Percentiles rank a stretch among this genome's conserved stretches.
Evolutionary conservation across 2,797 vertebrate genomes (phyloP).

Genomic region (Melanogrammus aeglefinus): DNA sequence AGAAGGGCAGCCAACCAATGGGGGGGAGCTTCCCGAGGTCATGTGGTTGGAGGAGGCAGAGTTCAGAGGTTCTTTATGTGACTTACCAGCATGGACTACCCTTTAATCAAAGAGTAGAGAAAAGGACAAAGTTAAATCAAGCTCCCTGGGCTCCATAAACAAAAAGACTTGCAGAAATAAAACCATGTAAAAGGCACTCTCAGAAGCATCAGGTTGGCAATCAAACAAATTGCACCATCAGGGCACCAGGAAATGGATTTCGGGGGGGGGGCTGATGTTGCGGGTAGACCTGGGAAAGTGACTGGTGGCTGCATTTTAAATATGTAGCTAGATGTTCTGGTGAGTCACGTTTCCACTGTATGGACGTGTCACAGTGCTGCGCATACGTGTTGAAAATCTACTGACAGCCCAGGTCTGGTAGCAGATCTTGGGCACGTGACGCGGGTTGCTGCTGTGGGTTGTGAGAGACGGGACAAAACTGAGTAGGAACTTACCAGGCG

Average conservation of each 20-base stretch:
- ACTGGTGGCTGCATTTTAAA: slow-evolving; percentile 50
- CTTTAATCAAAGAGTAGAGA: slow-evolving; percentile 99
- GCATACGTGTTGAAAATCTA: slow-evolving; percentile 42
- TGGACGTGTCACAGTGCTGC: slow-evolving; percentile 27
- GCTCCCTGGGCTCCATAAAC: slow-evolving; percentile 77
- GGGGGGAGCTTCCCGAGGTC: slow-evolving; percentile 98
- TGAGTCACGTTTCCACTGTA: slow-evolving; percentile 33
- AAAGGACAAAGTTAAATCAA: slow-evolving; percentile 99
- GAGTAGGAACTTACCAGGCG: slow-evolving; percentile 88
- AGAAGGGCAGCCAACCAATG: slow-evolving; percentile 94
- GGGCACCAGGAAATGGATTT: slow-evolving; percentile 51
- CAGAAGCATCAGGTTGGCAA: slow-evolving; percentile 58
- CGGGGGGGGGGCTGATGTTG: slow-evolving; percentile 49
- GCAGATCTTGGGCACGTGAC: slow-evolving; percentile 61
- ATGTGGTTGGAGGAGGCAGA: slow-evolving; percentile 99
- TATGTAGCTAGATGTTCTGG: slow-evolving; percentile 30
- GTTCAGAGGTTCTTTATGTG: slow-evolving; percentile 99
- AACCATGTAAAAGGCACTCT: slow-evolving; percentile 64
- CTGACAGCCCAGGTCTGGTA: slow-evolving; percentile 66
- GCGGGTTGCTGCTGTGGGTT: slow-evolving; percentile 54
- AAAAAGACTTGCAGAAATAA: slow-evolving; percentile 62
- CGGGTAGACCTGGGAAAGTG: slow-evolving; percentile 64
- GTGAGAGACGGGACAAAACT: slow-evolving; percentile 20
- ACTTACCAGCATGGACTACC: slow-evolving; percentile 99
- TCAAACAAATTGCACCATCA: slow-evolving; percentile 59